Conservation (phyloP, 2,113 vertebrate genomes). For the Oreamnos americanus region DNA sequence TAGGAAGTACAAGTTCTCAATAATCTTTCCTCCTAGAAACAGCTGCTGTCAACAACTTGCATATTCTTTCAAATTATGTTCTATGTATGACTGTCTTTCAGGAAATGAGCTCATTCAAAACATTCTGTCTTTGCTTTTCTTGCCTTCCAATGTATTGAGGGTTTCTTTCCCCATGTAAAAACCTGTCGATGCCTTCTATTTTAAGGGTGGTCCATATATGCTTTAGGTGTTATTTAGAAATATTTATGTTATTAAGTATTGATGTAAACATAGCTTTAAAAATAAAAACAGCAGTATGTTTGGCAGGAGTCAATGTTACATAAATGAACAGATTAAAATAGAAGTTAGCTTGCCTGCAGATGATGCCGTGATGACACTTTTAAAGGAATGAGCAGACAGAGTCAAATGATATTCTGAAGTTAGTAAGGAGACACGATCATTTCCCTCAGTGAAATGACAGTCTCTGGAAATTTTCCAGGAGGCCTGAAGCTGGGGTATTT, state of each 20-base stretch:
- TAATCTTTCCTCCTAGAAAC: not conserved
- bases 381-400: not conserved
- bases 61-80: not conserved
- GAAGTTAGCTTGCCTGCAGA: not conserved
- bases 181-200: not conserved
- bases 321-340: slow-evolving; percentile 36
- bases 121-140: not conserved
- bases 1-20: not conserved
- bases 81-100: not conserved
- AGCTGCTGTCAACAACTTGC: not conserved
- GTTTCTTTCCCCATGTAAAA: not conserved
- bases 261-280: not conserved
- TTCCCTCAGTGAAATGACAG: not conserved
- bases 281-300: not conserved
- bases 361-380: not conserved
- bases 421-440: not conserved
- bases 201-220: not conserved
- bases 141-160: not conserved
- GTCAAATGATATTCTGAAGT: not conserved
- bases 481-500: not conserved
- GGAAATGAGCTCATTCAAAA: not conserved
- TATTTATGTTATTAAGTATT: not conserved
- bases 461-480: not conserved
- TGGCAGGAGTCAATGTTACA: not conserved
- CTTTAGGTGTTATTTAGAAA: slow-evolving; percentile 17